Conservation (phyloP, 2,113 vertebrate species). For the Macheiramphus alcinus region DNA sequence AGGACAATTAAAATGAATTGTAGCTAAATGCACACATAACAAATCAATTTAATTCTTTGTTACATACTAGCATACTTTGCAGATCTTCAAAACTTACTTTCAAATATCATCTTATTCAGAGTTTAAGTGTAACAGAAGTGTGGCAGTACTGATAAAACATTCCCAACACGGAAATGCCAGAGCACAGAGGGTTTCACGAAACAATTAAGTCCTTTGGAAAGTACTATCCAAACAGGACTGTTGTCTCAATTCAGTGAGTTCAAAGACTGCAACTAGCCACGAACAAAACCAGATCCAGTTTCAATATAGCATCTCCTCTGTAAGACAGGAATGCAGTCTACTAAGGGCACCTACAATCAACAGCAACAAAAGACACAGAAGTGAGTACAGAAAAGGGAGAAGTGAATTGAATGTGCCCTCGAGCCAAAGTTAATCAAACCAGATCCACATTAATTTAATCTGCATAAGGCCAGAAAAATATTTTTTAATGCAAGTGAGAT, state of each 20-base stretch:
- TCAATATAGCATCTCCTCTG: background rate
- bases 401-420: background rate
- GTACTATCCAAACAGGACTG: background rate
- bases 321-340: background rate
- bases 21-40: constrained; percentile 75
- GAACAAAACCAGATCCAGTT: background rate
- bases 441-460: background rate
- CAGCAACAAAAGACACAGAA: background rate
- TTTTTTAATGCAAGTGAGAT: background rate
- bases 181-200: background rate
- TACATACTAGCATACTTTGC: constrained; percentile 52
- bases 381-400: background rate
- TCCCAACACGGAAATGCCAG: background rate
- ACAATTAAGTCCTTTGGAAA: background rate
- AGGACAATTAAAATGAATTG: constrained; percentile 83
- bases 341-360: background rate
- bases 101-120: constrained; percentile 13
- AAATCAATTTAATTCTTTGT: constrained; percentile 69
- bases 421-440: background rate
- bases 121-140: background rate
- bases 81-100: constrained; percentile 61
- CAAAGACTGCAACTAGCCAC: background rate
- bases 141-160: background rate
- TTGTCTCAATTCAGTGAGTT: background rate
- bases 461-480: background rate